phyloP scores from a whole-genome alignment of 2,888 invertebrate genomes.

The Onthophagus sagittarius region DNA sequence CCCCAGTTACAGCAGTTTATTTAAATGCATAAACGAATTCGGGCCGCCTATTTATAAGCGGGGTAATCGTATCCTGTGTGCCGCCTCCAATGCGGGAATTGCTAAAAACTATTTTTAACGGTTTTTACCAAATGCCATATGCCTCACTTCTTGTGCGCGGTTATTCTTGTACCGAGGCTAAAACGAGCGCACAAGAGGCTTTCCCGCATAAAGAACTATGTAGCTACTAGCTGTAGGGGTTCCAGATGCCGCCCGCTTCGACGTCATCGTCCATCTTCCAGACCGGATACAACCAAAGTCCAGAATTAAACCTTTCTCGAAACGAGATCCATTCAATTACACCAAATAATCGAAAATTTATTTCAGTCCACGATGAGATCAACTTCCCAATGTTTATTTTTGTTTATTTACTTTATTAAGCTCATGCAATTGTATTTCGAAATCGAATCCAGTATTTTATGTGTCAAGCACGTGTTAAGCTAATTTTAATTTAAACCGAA shows the following conservation, averaged over 20 bases:
- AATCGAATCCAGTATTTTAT: neutral
- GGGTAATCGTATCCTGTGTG: constrained; percentile 8
- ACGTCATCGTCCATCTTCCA: neutral
- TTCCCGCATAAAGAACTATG: constrained; percentile 2
- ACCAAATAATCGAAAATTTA: neutral
- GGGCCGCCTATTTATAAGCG: constrained; percentile 12
- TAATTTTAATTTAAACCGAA: neutral
- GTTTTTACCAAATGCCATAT: constrained; percentile 16
- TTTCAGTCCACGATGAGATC: no score
- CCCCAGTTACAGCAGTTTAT: constrained; percentile 3
- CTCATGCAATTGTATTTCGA: neutral
- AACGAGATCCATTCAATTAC: neutral
- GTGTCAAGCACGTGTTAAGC: neutral
- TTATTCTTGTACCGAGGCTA: constrained; percentile 2
- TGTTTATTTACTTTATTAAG: neutral
- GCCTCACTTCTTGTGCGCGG: constrained; percentile 15
- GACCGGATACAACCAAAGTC: neutral
- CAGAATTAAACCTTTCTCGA: neutral
- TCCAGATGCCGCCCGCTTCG: neutral
- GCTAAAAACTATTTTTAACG: constrained; percentile 24
- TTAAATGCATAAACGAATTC: constrained; percentile 13
- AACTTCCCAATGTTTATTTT: no score
- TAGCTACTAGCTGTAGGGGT: neutral
- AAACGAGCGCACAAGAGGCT: constrained; percentile 11
- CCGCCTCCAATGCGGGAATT: constrained; percentile 17